Evolutionary conservation across 64 coral and sea anemone genomes (phyloP).

Genomic region (Montipora efflorescens): DNA sequence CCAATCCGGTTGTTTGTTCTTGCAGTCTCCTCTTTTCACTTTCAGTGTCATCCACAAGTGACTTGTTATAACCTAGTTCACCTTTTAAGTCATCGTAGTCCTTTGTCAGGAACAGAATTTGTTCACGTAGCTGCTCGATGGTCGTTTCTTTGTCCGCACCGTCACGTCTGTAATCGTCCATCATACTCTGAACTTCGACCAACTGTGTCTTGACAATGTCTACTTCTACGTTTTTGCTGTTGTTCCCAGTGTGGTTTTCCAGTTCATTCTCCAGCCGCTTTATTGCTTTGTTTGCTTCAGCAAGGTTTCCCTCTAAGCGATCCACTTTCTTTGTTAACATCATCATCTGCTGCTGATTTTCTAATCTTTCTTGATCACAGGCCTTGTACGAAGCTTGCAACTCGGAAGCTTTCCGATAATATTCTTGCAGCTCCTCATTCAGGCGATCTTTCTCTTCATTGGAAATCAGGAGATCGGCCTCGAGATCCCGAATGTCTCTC

Average conservation of each 20-base stretch:
- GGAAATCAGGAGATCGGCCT: slow-evolving; percentile 70
- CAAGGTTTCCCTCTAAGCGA: slow-evolving; percentile 72
- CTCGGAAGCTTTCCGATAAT: slow-evolving; percentile 77
- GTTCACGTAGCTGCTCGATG: slow-evolving; percentile 74
- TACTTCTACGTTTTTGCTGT: slow-evolving; percentile 60
- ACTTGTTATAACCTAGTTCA: slow-evolving; percentile 53
- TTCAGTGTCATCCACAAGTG: slow-evolving; percentile 71
- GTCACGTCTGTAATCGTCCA: slow-evolving; percentile 78
- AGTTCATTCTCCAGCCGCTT: slow-evolving; percentile 67
- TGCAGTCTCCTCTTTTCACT: slow-evolving; percentile 79
- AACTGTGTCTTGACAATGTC: slow-evolving; percentile 81
- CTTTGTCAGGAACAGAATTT: slow-evolving; percentile 69
- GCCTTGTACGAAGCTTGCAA: slow-evolving; percentile 80
- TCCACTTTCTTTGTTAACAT: slow-evolving; percentile 68
- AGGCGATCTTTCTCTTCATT: slow-evolving; percentile 81
- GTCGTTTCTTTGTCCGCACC: slow-evolving; percentile 76
- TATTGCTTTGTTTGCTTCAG: slow-evolving; percentile 55
- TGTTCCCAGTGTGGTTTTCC: slow-evolving; percentile 49
- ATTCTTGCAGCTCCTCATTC: slow-evolving; percentile 77
- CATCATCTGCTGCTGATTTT: slow-evolving; percentile 73
- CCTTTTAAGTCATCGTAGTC: slow-evolving; percentile 67
- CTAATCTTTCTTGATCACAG: slow-evolving; percentile 76
- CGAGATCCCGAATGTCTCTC: slow-evolving; percentile 69
- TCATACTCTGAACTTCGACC: slow-evolving; percentile 79
- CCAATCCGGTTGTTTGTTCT: slow-evolving; percentile 55